Base-by-base conservation (phyloP, 2,888 invertebrate genomes). In the Pandemis corylana region DNA sequence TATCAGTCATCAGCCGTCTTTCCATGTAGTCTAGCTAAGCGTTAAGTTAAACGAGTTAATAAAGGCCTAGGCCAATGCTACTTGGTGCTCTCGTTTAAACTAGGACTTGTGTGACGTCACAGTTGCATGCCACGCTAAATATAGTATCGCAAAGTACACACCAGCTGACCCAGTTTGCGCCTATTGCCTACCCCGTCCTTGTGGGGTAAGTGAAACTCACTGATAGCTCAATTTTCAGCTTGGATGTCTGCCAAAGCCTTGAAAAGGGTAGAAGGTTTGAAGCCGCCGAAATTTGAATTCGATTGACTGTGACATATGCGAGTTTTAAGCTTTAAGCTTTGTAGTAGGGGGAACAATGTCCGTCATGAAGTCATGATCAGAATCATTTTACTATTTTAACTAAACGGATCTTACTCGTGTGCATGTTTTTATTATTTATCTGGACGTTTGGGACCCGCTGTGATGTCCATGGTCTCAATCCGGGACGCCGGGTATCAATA, bases 51-150 rank as follows among this genome's bases (percentile, higher is more conserved):
- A 56, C 28, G 12, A 59, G 28, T 28, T 59, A 20, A 20, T 28
- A 59, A 59, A 28, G 59, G 28, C 56, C 59, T 59, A 59, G 59
- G 59, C 28, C 64, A 46, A 64, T 46, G 64, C 64, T 46, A 20
- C 49, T 66, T 51, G 66, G 59, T 59, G 59, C 5, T 59, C 59
- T 78, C 76, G 75, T 78, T 76, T 20, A 83, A 88, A 85, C 83
- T 87, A 84, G 89, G 85, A 84, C 85, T 86, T 71, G 9, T 74
- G 78, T 87, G 87, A 89, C 90, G 90, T 90, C 89, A 89, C 78
- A 73, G 80, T 84, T 79, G 85, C 87, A 86, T 84, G 84, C 79
- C 80, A 76, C 76, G 85, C 87, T 90, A 89, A 87, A 89, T 85
- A 89, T 90, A 90, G 87, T 81, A 78, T 46, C 77, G 75, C 78